Evolutionary conservation across 1,140 invertebrate species (phyloP), one percentile per base, ranked within the genome.

Genomic region (Marisa cornuarietis): DNA sequence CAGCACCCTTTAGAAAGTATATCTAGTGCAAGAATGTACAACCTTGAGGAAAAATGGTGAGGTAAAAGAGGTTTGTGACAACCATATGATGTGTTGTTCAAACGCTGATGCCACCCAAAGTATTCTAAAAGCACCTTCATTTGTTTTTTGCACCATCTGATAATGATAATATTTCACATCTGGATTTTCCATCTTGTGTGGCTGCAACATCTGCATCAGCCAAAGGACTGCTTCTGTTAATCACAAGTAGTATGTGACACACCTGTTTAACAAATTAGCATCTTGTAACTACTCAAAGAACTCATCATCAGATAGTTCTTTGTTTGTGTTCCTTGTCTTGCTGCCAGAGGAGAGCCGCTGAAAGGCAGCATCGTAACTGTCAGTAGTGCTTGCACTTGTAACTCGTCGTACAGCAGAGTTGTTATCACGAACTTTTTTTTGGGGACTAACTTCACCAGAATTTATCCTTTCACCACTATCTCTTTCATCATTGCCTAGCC

Each of bases 341-440:
- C 11, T 14, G 13, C 26, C 31, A 13, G 58, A 61, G 10, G 78
- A 62, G 4, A 65, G 13, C 51, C 78, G 24, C 51, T 72, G 71
- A 31, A 79, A 79, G 26, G 78, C 78, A 51, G 78, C 71, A 24
- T 79, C 78, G 20, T 73, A 79, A 49, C 78, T 79, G 71, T 79
- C 78, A 4, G 73, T 71, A 3, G 78, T 79, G 62, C 78, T 79
- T 54, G 78, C 78, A 54, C 78, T 79, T 49, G 71, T 61, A 63
- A 63, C 11, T 13, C n/a, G 49, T 58, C n/a, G 16, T 22, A 52
- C 31, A 18, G 49, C n/a, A 22, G 18, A 24, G 54, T 61, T 13
- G 0, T n/a, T 68, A 1, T 68, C 65, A 22, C 73, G 73, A 54
- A 54, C 49, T 75, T 58, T 51, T 7, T 79, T 79, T 58, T 63